These are phyloP conservation scores for Flabesymbios commensalis DNA, from an alignment of 2,888 invertebrate genomes.

Conservation along the genomic window DNA sequence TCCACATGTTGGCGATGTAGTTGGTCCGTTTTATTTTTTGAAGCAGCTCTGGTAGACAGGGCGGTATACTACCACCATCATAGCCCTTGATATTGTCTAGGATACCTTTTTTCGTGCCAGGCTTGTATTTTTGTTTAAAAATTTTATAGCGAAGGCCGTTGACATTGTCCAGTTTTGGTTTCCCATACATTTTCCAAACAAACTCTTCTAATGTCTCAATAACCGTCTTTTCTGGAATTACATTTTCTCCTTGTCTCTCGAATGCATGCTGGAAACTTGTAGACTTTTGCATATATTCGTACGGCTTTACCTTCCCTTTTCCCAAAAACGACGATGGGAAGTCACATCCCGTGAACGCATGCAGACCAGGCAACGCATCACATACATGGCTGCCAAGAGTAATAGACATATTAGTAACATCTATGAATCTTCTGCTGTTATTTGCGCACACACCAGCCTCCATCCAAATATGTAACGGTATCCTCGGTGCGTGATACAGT, in stretches of 20 bases:
- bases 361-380: not conserved
- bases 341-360: not conserved
- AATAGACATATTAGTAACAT: not conserved
- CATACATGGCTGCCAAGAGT: not conserved
- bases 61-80: too few species aligned
- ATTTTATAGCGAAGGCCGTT: not conserved
- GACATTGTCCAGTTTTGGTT: not conserved
- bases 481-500: not conserved
- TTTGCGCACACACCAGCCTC: not conserved
- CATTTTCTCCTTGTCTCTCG: too few species aligned
- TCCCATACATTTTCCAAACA: not conserved
- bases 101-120: too few species aligned
- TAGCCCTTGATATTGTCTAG: too few species aligned
- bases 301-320: not conserved
- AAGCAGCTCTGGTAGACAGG: not conserved
- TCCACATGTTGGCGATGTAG: not conserved
- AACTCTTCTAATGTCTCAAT: too few species aligned
- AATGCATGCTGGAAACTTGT: too few species aligned
- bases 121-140: not conserved
- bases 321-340: not conserved
- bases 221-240: too few species aligned
- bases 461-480: not conserved
- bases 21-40: not conserved
- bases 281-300: too few species aligned
- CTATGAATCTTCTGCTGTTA: not conserved